Evolutionary conservation across 2,113 vertebrate genomes (phyloP).

Genomic region (Merops nubicus): DNA sequence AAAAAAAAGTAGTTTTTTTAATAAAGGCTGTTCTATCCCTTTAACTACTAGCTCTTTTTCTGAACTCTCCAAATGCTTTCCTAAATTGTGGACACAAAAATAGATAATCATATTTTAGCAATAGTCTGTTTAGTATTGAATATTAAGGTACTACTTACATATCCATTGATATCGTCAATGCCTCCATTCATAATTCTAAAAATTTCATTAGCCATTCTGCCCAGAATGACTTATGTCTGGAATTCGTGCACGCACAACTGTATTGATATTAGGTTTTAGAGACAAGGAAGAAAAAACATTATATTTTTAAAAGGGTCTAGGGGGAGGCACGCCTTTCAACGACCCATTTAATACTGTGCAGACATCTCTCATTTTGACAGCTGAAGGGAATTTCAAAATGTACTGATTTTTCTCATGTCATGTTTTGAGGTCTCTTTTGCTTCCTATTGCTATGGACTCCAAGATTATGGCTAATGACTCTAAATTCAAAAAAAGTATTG

Average conservation of each 20-base stretch:
- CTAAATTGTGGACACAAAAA: neutral
- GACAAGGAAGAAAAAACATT: neutral
- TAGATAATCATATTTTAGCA: neutral
- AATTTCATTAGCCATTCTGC: neutral
- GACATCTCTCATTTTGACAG: neutral
- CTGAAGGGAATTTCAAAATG: neutral
- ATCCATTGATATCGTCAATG: neutral
- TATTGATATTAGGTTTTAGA: neutral
- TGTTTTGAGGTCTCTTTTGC: neutral
- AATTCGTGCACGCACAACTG: neutral
- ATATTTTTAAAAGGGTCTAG: neutral
- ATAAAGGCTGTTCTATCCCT: neutral
- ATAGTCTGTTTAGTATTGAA: neutral
- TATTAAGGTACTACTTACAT: neutral
- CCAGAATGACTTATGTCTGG: neutral
- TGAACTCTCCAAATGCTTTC: neutral
- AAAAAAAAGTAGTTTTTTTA: neutral
- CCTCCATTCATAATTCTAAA: neutral
- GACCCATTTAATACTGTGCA: neutral
- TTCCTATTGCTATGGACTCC: neutral
- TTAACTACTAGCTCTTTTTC: neutral
- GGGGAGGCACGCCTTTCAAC: neutral
- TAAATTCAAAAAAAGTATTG: neutral
- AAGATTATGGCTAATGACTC: neutral
- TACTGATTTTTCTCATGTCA: neutral